Evolutionary conservation across 2,113 vertebrate species (phyloP).

Genomic region (Romanogobio albipinnatus): DNA sequence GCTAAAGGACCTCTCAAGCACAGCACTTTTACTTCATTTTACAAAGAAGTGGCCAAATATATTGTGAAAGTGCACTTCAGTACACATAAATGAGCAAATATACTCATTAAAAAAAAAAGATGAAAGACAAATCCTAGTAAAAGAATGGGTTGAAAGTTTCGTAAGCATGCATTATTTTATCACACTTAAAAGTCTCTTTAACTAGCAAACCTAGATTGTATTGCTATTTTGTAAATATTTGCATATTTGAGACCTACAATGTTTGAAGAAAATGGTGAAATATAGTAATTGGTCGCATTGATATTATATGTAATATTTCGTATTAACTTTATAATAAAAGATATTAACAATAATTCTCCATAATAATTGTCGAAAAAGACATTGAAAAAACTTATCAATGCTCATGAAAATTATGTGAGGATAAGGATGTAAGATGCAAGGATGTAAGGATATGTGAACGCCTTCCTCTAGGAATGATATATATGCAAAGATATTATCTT

Average conservation of each 20-base stretch:
- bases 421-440: conserved; percentile 40
- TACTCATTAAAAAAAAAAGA: background rate
- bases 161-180: conserved; percentile 51
- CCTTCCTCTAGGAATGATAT: conserved; percentile 65
- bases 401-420: background rate
- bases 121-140: background rate
- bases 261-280: background rate
- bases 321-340: too few species aligned
- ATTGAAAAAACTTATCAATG: too few species aligned
- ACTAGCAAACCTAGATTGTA: background rate
- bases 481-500: conserved; percentile 62
- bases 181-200: conserved; percentile 42
- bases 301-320: background rate
- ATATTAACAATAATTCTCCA: too few species aligned
- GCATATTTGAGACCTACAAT: background rate
- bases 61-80: conserved; percentile 54
- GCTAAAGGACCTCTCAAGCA: conserved; percentile 60
- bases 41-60: conserved; percentile 61
- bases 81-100: conserved; percentile 50
- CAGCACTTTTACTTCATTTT: conserved; percentile 45
- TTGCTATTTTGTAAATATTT: background rate
- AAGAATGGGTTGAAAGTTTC: background rate
- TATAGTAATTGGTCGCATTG: background rate
- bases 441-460: conserved; percentile 62
- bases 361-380: too few species aligned